Conservation (phyloP, 2,888 invertebrate genomes). For the Drosophila setosimentum region DNA sequence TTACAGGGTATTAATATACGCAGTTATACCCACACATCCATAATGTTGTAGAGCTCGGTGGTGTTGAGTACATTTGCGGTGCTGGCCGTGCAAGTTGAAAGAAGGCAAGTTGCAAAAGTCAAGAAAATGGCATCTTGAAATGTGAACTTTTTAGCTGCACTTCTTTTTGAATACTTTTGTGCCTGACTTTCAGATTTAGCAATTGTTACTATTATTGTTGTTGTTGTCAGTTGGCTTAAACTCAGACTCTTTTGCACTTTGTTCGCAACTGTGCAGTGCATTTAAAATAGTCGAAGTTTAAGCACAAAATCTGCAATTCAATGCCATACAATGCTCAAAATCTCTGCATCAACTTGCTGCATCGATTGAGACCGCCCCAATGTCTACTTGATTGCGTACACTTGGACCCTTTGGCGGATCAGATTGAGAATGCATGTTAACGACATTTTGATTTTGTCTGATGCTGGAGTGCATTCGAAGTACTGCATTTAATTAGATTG, state of each 20-base stretch:
- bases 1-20: conserved; percentile 50
- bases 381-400: conserved; percentile 55
- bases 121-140: conserved; percentile 79
- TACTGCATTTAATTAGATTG: conserved; percentile 53
- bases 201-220: conserved; percentile 31
- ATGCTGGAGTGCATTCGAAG: conserved; percentile 9
- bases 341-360: conserved; percentile 38
- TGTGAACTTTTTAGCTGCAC: conserved; percentile 80
- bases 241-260: conserved; percentile 44
- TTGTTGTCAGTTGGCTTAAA: conserved; percentile 35
- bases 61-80: conserved; percentile 61
- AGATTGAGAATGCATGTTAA: conserved; percentile 39
- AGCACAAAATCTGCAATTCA: conserved; percentile 74
- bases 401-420: background rate
- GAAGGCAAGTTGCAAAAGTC: conserved; percentile 61
- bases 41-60: conserved; percentile 34
- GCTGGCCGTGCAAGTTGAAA: conserved; percentile 58
- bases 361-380: conserved; percentile 48
- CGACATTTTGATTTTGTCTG: conserved; percentile 56
- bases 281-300: conserved; percentile 68
- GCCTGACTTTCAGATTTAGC: conserved; percentile 68
- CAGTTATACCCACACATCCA: conserved; percentile 30
- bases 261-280: conserved; percentile 55
- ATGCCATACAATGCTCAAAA: conserved; percentile 55
- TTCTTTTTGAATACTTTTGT: conserved; percentile 78